Conservation (phyloP, 2,888 invertebrate species). For the Rhynchonema sp. region DNA sequence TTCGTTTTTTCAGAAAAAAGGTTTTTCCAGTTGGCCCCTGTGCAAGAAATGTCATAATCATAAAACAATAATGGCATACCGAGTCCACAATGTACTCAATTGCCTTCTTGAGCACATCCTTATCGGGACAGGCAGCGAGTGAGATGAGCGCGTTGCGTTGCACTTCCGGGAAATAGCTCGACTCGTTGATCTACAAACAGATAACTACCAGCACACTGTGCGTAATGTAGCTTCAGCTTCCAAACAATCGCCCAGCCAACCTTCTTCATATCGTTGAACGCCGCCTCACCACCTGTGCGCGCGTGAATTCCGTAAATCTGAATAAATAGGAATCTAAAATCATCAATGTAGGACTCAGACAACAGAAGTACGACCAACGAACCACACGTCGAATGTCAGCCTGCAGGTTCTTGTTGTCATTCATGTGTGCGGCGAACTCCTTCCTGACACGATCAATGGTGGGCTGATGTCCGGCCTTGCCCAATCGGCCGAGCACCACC, state of each 20-base stretch:
- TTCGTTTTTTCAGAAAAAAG: no score
- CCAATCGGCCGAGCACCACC: conserved; percentile 59
- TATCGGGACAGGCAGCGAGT: background rate
- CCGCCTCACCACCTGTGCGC: background rate
- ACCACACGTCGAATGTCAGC: background rate
- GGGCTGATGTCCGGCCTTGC: conserved; percentile 55
- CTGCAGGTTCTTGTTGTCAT: conserved; percentile 20
- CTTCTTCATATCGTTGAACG: background rate
- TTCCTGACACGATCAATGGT: conserved; percentile 55
- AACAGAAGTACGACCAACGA: no score
- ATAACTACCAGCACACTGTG: background rate
- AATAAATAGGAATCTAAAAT: background rate
- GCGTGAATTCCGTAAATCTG: no score
- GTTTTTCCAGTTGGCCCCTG: no score
- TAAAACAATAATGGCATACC: no score
- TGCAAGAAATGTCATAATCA: no score
- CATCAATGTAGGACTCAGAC: no score
- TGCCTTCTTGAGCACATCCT: background rate
- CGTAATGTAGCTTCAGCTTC: background rate
- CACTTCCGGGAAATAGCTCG: conserved; percentile 4
- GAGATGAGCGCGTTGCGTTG: conserved; percentile 5
- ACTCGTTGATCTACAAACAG: conserved; percentile 1
- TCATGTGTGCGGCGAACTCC: conserved; percentile 47
- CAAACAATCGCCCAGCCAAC: background rate
- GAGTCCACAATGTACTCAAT: background rate